Evolutionary conservation across 2,113 vertebrate genomes (phyloP).

Genomic region (Himantopus leucocephalus): DNA sequence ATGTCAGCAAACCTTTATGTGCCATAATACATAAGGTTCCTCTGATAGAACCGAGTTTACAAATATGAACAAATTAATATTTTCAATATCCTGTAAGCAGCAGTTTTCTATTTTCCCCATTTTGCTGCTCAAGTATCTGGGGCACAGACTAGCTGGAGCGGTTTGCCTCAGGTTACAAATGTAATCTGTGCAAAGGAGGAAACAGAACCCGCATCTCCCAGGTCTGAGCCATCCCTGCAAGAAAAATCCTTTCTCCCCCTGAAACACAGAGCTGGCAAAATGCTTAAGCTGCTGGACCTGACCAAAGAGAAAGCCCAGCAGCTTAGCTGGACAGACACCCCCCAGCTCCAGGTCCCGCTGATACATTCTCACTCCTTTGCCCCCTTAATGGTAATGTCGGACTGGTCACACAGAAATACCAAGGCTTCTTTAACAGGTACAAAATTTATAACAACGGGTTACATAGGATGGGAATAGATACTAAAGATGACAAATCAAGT

Average conservation of each 20-base stretch:
- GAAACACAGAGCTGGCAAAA: constrained; percentile 14
- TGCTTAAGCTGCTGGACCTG: neutral
- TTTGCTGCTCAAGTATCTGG: constrained; percentile 33
- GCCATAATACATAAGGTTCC: neutral
- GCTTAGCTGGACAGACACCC: neutral
- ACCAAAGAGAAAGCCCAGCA: neutral
- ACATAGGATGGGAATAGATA: constrained; percentile 6
- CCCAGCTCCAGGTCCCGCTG: neutral
- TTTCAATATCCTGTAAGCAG: neutral
- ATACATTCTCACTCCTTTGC: neutral
- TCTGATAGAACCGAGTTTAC: neutral
- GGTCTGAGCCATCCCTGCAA: neutral
- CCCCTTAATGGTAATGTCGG: neutral
- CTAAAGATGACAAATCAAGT: constrained; percentile 14
- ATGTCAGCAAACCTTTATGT: neutral
- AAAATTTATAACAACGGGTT: constrained; percentile 27
- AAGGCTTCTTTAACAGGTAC: constrained; percentile 41
- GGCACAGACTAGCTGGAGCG: constrained; percentile 16
- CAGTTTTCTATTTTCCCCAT: neutral
- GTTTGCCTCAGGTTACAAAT: constrained; percentile 56
- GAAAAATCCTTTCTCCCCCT: neutral
- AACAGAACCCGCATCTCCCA: constrained; percentile 1
- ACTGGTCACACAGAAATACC: neutral
- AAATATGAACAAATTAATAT: constrained; percentile 5
- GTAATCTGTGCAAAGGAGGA: constrained; percentile 32